Conservation (phyloP, 2,888 invertebrate genomes). For the Amphipoea lucens region DNA sequence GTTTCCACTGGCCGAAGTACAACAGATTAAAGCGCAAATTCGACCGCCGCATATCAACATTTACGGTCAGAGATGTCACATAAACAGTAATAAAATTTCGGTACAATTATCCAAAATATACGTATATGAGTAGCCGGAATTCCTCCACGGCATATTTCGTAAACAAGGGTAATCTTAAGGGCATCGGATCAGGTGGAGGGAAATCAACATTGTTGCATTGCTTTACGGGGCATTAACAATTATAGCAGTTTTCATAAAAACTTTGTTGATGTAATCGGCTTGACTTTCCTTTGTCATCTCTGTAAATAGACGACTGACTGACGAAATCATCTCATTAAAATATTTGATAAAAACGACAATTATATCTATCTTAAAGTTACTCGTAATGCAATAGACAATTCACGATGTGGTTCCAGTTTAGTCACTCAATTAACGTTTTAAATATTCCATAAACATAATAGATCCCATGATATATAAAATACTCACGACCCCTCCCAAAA, state of each 20-base stretch:
- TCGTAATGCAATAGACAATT: slow-evolving; percentile 6
- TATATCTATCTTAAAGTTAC: slow-evolving; percentile 1
- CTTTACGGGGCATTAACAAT: slow-evolving; percentile 66
- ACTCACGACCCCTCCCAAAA: background rate
- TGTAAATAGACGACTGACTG: slow-evolving; percentile 44
- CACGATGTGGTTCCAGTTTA: slow-evolving; percentile 2
- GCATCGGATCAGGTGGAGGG: slow-evolving; percentile 80
- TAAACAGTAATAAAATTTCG: slow-evolving; percentile 69
- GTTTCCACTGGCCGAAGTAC: slow-evolving; percentile 8
- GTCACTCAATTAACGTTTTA: slow-evolving; percentile 10
- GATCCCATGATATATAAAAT: background rate
- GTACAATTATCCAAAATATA: slow-evolving; percentile 77
- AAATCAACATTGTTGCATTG: slow-evolving; percentile 75
- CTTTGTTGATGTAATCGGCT: slow-evolving; percentile 67
- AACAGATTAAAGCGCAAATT: slow-evolving; percentile 55
- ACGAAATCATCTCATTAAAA: slow-evolving; percentile 60
- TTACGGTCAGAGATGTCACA: slow-evolving; percentile 55
- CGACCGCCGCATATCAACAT: slow-evolving; percentile 42
- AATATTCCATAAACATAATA: background rate
- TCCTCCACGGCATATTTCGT: slow-evolving; percentile 85
- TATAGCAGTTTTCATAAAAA: slow-evolving; percentile 59
- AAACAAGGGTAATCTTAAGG: slow-evolving; percentile 81
- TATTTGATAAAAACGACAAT: slow-evolving; percentile 41
- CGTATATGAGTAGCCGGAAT: slow-evolving; percentile 72
- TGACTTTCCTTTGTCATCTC: slow-evolving; percentile 58